Conservation (phyloP, 2,113 vertebrate genomes). For the Gallinago media region DNA sequence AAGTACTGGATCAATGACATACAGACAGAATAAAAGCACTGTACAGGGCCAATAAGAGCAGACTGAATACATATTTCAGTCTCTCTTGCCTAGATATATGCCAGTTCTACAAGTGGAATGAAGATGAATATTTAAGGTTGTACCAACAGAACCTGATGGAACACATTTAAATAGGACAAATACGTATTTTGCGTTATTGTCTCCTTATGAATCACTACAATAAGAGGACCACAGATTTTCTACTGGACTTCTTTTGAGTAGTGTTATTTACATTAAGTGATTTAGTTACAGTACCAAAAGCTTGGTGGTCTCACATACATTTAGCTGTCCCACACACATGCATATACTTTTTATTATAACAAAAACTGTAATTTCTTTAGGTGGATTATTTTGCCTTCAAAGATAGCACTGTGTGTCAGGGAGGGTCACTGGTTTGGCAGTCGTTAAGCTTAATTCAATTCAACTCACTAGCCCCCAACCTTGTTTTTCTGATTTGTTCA, state of each 20-base stretch:
- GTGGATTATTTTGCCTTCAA: neutral
- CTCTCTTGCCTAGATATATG: neutral
- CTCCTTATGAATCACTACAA: neutral
- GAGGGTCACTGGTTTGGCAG: neutral
- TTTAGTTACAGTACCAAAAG: neutral
- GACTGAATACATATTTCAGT: neutral
- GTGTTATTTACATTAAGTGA: neutral
- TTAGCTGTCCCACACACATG: neutral
- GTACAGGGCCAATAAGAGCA: neutral
- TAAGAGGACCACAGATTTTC: neutral
- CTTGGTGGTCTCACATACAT: neutral
- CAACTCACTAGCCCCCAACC: neutral
- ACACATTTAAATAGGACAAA: neutral
- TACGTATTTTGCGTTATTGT: neutral
- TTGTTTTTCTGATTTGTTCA: neutral
- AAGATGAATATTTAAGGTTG: neutral
- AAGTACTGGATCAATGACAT: neutral
- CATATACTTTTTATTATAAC: neutral
- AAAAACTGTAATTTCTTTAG: neutral
- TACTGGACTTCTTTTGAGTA: neutral
- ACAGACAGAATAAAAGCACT: neutral
- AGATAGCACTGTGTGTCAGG: accelerated
- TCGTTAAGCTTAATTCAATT: neutral
- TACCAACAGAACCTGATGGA: neutral
- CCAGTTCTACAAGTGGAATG: neutral